These are phyloP conservation scores for Notothenia rossii DNA, from an alignment of 2,113 vertebrate genomes.

Conservation along the genomic window DNA sequence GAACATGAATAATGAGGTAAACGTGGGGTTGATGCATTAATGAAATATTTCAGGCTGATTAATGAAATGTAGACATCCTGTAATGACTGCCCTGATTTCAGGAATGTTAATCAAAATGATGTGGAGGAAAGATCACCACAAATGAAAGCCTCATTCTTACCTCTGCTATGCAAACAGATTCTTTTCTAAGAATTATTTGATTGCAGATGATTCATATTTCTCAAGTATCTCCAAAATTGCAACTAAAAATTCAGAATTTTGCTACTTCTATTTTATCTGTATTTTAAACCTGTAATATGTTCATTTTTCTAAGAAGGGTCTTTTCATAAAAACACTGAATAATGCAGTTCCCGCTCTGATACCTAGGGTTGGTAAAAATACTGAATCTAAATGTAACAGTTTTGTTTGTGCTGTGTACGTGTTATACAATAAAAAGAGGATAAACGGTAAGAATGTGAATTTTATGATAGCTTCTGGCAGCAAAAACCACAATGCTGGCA, in stretches of 20 bases:
- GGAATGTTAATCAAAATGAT: slow-evolving; percentile 13
- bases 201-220: slow-evolving; percentile 31
- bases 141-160: slow-evolving; percentile 32
- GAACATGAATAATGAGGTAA: not conserved
- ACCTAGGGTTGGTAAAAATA: too few species aligned
- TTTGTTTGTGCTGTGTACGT: too few species aligned
- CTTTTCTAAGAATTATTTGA: slow-evolving; percentile 30
- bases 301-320: too few species aligned
- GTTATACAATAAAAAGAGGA: too few species aligned
- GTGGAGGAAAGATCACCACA: slow-evolving; percentile 31
- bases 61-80: slow-evolving; percentile 23
- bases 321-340: too few species aligned
- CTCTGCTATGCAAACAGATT: slow-evolving; percentile 6
- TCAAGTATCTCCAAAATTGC: not conserved
- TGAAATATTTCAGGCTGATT: slow-evolving; percentile 24
- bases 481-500: too few species aligned
- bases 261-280: not conserved
- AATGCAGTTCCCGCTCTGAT: too few species aligned
- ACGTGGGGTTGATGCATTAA: not conserved
- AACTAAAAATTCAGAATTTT: too few species aligned
- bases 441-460: too few species aligned
- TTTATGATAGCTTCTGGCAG: too few species aligned
- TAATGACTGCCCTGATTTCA: slow-evolving; percentile 20
- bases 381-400: too few species aligned
- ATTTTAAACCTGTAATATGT: not conserved